Conservation (phyloP, 2,113 vertebrate genomes). For the Zosterops pallidus region DNA sequence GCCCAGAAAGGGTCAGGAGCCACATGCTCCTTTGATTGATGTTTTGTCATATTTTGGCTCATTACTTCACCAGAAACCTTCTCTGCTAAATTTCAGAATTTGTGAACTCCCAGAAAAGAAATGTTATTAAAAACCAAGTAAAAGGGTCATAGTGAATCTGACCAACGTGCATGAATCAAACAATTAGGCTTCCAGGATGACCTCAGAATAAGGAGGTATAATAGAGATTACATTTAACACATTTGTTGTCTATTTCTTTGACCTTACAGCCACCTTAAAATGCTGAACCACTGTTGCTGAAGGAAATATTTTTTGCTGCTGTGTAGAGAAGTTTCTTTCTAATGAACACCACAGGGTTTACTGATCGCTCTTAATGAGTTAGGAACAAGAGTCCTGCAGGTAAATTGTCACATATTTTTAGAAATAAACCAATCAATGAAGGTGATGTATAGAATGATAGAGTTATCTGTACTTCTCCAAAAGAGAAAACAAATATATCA, state of each 20-base stretch:
- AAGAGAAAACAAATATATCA: conserved; percentile 49
- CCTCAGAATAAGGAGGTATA: conserved; percentile 30
- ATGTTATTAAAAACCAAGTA: conserved; percentile 52
- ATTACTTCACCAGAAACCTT: conserved; percentile 38
- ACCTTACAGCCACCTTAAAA: conserved; percentile 64
- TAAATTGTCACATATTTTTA: conserved; percentile 67
- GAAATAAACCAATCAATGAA: conserved; percentile 58
- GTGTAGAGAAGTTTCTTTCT: conserved; percentile 60
- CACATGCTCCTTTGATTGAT: conserved; percentile 67
- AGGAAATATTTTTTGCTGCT: conserved; percentile 46
- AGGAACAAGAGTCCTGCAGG: conserved; percentile 54
- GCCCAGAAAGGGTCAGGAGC: conserved; percentile 75
- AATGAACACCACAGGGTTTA: conserved; percentile 74
- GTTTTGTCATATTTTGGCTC: conserved; percentile 72
- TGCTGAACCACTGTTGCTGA: conserved; percentile 40
- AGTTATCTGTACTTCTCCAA: not conserved
- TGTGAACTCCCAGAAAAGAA: conserved; percentile 35
- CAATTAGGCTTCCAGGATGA: not conserved
- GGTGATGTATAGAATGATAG: conserved; percentile 39
- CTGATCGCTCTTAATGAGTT: conserved; percentile 70
- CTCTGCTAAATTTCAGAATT: conserved; percentile 40
- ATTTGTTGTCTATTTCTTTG: conserved; percentile 62
- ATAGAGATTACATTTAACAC: conserved; percentile 4
- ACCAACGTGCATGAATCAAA: conserved; percentile 8
- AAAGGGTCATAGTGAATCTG: not conserved